Percentiles rank a stretch among this genome's conserved stretches.
Conservation (phyloP, 2,113 vertebrate species). For the Dascyllus trimaculatus region DNA sequence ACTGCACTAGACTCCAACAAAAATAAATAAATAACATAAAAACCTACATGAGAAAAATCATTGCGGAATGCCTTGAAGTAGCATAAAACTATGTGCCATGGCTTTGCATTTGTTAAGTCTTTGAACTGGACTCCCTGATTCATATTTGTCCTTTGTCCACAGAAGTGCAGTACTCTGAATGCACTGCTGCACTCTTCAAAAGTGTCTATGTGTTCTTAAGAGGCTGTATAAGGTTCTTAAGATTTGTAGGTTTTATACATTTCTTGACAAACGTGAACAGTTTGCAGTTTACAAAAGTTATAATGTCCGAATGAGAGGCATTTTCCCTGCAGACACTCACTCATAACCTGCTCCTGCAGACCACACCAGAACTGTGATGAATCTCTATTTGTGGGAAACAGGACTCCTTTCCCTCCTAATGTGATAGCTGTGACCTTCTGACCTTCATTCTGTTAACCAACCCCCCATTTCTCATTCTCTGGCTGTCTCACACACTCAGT, state of each 20-base stretch:
- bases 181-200: too few relatives aligned
- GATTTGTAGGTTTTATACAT: neutral
- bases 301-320: constrained; percentile 13
- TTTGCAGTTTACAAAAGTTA: constrained; percentile 1
- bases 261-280: neutral
- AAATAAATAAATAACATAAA: too few relatives aligned
- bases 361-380: constrained; percentile 27
- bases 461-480: constrained; percentile 50
- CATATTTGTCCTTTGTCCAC: neutral
- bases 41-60: too few relatives aligned
- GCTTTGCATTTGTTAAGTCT: neutral
- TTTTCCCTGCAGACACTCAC: constrained; percentile 3
- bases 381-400: constrained; percentile 65
- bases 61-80: too few relatives aligned
- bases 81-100: too few relatives aligned
- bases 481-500: constrained; percentile 48
- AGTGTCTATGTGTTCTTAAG: neutral
- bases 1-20: too few relatives aligned
- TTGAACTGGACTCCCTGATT: too few relatives aligned
- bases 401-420: constrained; percentile 54
- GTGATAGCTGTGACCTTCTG: constrained; percentile 70
- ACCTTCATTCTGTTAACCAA: constrained; percentile 58
- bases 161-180: neutral
- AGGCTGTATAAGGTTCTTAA: too few relatives aligned
- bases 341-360: constrained; percentile 28